These are phyloP conservation scores for Sterrhoptilus dennistouni DNA, from an alignment of 2,113 vertebrate genomes.

Conservation along the genomic window DNA sequence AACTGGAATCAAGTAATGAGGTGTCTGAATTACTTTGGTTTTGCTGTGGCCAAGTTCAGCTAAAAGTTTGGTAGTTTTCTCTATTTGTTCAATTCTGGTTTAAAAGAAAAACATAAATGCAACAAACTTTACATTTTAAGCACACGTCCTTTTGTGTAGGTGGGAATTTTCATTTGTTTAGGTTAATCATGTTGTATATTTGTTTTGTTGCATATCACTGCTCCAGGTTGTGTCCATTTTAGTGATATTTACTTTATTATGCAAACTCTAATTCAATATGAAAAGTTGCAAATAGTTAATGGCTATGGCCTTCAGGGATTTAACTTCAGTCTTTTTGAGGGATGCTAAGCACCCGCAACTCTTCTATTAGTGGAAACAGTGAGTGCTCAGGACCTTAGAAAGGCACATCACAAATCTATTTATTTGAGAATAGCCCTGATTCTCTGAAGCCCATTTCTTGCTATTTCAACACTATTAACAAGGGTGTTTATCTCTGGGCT, in stretches of 20 bases:
- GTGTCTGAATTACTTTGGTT: background rate
- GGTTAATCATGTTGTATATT: background rate
- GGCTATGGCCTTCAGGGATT: background rate
- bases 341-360: background rate
- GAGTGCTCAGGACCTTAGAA: background rate
- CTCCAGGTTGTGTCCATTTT: background rate
- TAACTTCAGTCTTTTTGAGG: background rate
- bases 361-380: background rate
- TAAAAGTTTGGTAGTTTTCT: background rate
- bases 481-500: background rate
- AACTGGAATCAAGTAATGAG: background rate
- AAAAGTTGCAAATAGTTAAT: background rate
- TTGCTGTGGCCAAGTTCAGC: background rate
- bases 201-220: background rate
- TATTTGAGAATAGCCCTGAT: background rate
- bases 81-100: background rate
- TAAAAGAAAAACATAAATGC: background rate
- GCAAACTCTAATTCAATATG: background rate
- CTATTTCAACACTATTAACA: background rate
- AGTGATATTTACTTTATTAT: background rate
- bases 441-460: background rate
- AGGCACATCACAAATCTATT: background rate
- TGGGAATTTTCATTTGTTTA: background rate
- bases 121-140: background rate
- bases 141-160: fast-evolving